Evolutionary conservation across 2,888 invertebrate genomes (phyloP), one percentile per base, ranked within the genome.

Genomic region (Tetragonisca angustula): DNA sequence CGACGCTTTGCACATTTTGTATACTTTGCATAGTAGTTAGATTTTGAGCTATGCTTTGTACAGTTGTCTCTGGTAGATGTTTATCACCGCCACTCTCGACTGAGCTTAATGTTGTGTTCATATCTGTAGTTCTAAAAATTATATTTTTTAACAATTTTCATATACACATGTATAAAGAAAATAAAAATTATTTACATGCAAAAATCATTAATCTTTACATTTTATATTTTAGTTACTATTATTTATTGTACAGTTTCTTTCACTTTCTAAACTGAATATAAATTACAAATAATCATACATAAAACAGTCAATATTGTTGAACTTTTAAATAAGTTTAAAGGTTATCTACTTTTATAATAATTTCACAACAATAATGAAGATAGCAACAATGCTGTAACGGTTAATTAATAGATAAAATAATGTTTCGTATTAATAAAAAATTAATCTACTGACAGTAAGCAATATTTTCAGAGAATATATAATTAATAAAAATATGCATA

Each of bases 21-120:
- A 92, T 88, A 80, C 79, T 92, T 50, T 94, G 92, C 74, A 94
- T 93, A 2, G 93, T 93, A 43, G 94, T 93, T 64, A 94, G 86
- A 81, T 92, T 93, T 70, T 94, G 94, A 4, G 92, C 88, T 32
- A 93, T 86, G 27, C 88, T 91, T 83, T 94, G 93, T 32, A 92
- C 88, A 21, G 87, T 89, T 5, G 90, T 88, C 64, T 94, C 94
- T 11, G 93, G 87, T 49, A 90, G 65, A 86, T 90, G 90, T 82
- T 94, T 94, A 43, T 94, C 94, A 61, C 91, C 91, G 84, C 90
- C 84, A 62, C 89, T 89, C 65, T 92, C 92, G 81, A 87, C 68
- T 32, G 91, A 81, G 84, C 86, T 93, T 43, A 88, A 84, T 72
- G 90, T 90, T 76, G 89, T 88, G 76, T 92, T 92, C 92, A 92